Percentiles rank a stretch among this genome's conserved stretches.
phyloP scores from a whole-genome alignment of 2,797 vertebrate species.

The Liparis tanakae region DNA sequence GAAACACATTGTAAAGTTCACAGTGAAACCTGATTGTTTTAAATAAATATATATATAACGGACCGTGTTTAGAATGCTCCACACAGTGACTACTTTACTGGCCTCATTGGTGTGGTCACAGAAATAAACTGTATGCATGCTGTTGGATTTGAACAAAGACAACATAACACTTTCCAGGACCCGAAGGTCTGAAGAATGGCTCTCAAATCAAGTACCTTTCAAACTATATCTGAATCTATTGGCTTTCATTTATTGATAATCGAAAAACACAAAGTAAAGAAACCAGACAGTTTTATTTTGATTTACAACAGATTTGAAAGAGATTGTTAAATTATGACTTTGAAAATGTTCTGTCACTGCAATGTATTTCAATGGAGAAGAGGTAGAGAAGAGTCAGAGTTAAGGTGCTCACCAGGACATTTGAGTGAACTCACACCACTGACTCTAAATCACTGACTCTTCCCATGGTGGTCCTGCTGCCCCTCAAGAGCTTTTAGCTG shows the following conservation, averaged over 20 bases:
- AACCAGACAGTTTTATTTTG: neutral
- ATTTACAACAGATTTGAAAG: neutral
- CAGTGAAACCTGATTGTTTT: too few relatives aligned
- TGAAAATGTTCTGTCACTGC: neutral
- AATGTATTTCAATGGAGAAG: neutral
- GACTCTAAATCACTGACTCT: neutral
- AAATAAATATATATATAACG: too few relatives aligned
- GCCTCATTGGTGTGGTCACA: too few relatives aligned
- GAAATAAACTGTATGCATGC: too few relatives aligned
- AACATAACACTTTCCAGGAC: neutral
- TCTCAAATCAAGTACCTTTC: neutral
- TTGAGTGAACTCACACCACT: neutral
- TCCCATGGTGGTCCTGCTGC: neutral
- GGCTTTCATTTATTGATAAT: constrained; percentile 22
- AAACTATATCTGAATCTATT: neutral
- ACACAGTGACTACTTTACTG: too few relatives aligned
- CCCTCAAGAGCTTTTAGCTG: neutral
- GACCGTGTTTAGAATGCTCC: too few relatives aligned
- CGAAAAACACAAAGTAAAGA: neutral
- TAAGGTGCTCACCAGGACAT: too few relatives aligned
- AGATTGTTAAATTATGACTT: neutral
- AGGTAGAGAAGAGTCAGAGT: neutral
- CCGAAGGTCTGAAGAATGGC: neutral
- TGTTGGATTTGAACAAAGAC: neutral
- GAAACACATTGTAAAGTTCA: too few relatives aligned